phyloP scores from a whole-genome alignment of 2,113 vertebrate genomes.

The Cyphomyrus discorhynchus region DNA sequence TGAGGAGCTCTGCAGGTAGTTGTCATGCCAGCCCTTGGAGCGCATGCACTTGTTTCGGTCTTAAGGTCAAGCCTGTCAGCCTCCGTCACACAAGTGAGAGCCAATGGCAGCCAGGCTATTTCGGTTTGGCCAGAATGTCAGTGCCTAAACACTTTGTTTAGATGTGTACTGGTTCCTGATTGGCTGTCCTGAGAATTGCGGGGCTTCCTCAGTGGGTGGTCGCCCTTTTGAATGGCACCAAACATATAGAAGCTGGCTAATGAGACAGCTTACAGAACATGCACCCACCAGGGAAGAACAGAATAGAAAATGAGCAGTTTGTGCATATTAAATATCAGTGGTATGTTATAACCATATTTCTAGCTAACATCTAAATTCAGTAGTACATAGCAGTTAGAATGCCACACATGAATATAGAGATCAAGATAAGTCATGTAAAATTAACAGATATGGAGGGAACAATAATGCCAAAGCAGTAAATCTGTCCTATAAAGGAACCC shows the following conservation, averaged over 20 bases:
- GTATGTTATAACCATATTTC: neutral
- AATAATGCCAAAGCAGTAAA: neutral
- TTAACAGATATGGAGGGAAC: neutral
- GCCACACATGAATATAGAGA: neutral
- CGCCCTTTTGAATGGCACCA: neutral
- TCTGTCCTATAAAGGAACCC: neutral
- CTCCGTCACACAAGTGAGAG: neutral
- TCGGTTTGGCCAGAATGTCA: neutral
- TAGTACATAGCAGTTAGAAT: neutral
- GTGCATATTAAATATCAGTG: neutral
- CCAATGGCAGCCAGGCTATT: neutral
- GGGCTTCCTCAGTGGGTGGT: neutral
- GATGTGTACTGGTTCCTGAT: neutral
- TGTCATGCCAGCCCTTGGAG: neutral
- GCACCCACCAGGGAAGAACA: neutral
- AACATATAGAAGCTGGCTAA: neutral
- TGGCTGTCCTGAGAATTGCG: neutral
- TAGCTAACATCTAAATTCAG: neutral
- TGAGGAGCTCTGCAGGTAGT: neutral
- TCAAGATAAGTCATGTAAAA: neutral
- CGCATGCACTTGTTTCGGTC: neutral
- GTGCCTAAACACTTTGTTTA: neutral
- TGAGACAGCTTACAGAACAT: neutral
- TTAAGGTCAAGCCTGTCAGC: neutral
- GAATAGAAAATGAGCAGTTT: neutral